Percentiles rank a stretch among this genome's conserved stretches.
phyloP scores from a whole-genome alignment of 2,888 invertebrate species.

The Amphipoea oculea region DNA sequence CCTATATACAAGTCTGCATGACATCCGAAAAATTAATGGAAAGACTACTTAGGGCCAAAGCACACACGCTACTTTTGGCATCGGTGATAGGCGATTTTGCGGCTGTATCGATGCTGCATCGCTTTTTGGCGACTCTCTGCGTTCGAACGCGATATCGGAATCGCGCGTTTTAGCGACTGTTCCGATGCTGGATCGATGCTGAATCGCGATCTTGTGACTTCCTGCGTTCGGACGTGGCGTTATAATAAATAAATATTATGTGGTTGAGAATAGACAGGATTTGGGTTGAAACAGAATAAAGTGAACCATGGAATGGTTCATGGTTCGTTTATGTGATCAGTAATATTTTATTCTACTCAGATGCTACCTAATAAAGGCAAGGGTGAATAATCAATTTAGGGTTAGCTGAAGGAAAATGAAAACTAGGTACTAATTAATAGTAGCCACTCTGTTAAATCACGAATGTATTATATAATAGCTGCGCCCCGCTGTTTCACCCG shows the following conservation, averaged over 20 bases:
- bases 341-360: not conserved
- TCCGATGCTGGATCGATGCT: too few species aligned
- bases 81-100: too few species aligned
- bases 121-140: too few species aligned
- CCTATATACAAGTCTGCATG: not conserved
- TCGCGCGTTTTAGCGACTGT: too few species aligned
- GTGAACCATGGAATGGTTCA: not conserved
- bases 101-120: too few species aligned
- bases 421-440: not conserved
- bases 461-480: not conserved
- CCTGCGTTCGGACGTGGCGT: too few species aligned
- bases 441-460: not conserved
- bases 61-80: too few species aligned
- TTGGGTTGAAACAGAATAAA: not conserved
- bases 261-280: not conserved
- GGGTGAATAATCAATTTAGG: not conserved
- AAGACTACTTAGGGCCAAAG: too few species aligned
- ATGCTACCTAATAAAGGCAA: not conserved
- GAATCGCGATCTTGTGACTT: too few species aligned
- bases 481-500: too few species aligned
- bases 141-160: too few species aligned
- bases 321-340: not conserved
- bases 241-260: too few species aligned
- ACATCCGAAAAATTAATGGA: not conserved
- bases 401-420: not conserved